phyloP scores from a whole-genome alignment of 2,888 invertebrate genomes.

The Elysia crispata region DNA sequence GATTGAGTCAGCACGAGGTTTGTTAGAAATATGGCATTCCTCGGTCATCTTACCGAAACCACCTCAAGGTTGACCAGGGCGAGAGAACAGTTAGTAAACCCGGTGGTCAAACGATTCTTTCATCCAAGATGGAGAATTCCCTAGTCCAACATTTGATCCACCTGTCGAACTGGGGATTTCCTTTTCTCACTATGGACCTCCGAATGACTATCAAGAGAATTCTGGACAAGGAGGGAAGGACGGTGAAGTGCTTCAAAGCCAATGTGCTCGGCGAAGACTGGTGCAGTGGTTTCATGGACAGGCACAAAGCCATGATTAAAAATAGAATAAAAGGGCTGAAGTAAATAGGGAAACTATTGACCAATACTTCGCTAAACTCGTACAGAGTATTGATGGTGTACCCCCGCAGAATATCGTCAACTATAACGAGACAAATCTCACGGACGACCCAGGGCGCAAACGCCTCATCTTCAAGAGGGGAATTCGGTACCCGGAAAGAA shows the following conservation, averaged over 20 bases:
- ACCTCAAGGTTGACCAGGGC: background rate
- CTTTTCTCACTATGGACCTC: too few species aligned
- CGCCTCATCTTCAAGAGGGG: too few species aligned
- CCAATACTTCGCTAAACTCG: conserved; percentile 28
- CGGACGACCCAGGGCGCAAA: conserved; percentile 73
- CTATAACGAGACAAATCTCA: conserved; percentile 75
- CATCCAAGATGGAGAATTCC: too few species aligned
- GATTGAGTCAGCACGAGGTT: conserved; percentile 9
- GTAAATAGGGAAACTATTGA: background rate
- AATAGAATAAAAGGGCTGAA: conserved; percentile 1
- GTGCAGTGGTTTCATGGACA: background rate
- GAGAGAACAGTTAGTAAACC: too few species aligned
- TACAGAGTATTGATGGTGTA: conserved; percentile 33
- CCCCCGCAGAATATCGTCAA: conserved; percentile 64
- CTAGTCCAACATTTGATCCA: too few species aligned
- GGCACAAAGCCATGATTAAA: conserved; percentile 11
- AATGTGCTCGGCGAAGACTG: conserved; percentile 25
- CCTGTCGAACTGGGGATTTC: too few species aligned
- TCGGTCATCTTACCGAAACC: conserved; percentile 6
- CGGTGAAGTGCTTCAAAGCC: too few species aligned
- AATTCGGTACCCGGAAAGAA: conserved; percentile 69
- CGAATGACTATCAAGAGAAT: too few species aligned
- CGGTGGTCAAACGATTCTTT: too few species aligned
- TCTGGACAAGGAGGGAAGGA: too few species aligned
- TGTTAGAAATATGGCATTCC: conserved; percentile 11